These are phyloP conservation scores for Taenaris catops DNA, from an alignment of 2,888 invertebrate genomes.

Conservation along the genomic window DNA sequence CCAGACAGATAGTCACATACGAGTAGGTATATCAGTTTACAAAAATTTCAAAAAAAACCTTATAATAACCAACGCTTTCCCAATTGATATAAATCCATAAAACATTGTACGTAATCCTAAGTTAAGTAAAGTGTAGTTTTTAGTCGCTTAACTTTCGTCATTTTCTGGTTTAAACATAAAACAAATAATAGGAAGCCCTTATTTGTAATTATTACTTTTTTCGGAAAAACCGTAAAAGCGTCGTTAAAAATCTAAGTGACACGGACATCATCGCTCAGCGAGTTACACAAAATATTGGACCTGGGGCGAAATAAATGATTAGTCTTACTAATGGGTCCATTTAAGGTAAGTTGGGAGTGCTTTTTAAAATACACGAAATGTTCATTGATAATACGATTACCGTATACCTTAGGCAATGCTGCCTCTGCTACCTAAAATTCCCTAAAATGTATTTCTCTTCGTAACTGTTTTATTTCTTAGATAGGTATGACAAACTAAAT, in stretches of 20 bases:
- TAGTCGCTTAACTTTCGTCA: too few relatives aligned
- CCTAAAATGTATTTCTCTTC: too few relatives aligned
- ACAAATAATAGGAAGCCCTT: not conserved
- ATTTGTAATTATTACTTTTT: slow-evolving; percentile 1
- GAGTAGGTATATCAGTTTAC: too few relatives aligned
- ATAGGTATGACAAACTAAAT: too few relatives aligned
- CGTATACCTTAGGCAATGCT: not conserved
- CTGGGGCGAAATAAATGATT: slow-evolving; percentile 54
- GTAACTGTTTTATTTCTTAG: too few relatives aligned
- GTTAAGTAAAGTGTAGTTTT: too few relatives aligned
- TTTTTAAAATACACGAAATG: slow-evolving; percentile 27
- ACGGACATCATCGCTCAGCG: slow-evolving; percentile 41
- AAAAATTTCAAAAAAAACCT: too few relatives aligned
- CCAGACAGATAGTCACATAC: too few relatives aligned
- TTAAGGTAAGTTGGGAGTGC: slow-evolving; percentile 41
- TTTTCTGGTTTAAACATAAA: too few relatives aligned
- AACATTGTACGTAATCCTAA: too few relatives aligned
- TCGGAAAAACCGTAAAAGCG: slow-evolving; percentile 26
- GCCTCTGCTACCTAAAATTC: not conserved
- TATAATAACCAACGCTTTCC: too few relatives aligned
- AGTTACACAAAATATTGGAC: slow-evolving; percentile 42
- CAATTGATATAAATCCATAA: too few relatives aligned
- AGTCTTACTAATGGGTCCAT: slow-evolving; percentile 62
- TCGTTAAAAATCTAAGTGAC: slow-evolving; percentile 43
- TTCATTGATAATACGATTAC: slow-evolving; percentile 10